These are phyloP conservation scores for Orgyia antiqua DNA, from an alignment of 2,888 invertebrate genomes.

Conservation along the genomic window DNA sequence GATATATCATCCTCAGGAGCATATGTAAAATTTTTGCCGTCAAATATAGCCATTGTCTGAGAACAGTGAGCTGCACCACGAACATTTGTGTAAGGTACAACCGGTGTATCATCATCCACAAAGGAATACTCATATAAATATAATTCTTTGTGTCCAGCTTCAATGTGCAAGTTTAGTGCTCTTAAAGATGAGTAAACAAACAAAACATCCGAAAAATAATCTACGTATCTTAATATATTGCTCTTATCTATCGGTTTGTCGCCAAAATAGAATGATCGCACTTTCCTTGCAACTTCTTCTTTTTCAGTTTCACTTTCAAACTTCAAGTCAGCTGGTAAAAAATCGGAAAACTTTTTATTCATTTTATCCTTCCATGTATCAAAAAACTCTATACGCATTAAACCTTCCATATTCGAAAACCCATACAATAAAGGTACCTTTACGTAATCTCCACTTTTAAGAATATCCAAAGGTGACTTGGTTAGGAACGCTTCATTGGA, in stretches of 20 bases:
- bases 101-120: slow-evolving; percentile 1
- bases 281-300: background rate
- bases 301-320: slow-evolving; percentile 1
- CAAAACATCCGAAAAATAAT: slow-evolving; percentile 3
- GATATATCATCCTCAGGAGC: background rate
- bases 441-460: slow-evolving; percentile 1
- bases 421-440: slow-evolving; percentile 5
- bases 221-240: background rate
- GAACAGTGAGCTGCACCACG: slow-evolving; percentile 3
- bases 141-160: background rate
- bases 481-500: slow-evolving; percentile 4
- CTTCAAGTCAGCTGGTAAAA: slow-evolving; percentile 1
- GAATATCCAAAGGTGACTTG: slow-evolving; percentile 3
- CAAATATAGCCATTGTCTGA: slow-evolving; percentile 2
- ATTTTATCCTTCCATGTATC: slow-evolving; percentile 1
- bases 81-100: slow-evolving; percentile 1
- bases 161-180: slow-evolving; percentile 1
- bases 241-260: background rate
- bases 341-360: slow-evolving; percentile 2
- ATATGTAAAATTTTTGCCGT: too few relatives aligned
- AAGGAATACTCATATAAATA: slow-evolving; percentile 4
- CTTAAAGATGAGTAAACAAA: slow-evolving; percentile 2
- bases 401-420: slow-evolving; percentile 6
- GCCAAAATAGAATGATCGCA: slow-evolving; percentile 2
- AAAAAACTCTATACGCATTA: slow-evolving; percentile 3